A percentile compares a stretch with the other conserved stretches of the same genome.
Evolutionary conservation across 2,888 invertebrate genomes (phyloP).

Genomic region (Himalopsyche japonica): DNA sequence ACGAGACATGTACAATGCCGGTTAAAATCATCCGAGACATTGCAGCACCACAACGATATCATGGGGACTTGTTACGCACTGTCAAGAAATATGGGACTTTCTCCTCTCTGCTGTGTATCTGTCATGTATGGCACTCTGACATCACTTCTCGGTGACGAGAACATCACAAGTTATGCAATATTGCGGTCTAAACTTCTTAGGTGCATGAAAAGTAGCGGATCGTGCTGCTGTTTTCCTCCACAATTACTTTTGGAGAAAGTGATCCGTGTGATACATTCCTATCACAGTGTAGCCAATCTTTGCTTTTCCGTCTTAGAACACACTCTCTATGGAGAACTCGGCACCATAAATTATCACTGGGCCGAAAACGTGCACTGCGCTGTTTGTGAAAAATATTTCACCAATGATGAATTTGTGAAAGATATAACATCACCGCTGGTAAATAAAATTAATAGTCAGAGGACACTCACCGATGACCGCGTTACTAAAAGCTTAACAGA

Average conservation of each 20-base stretch:
- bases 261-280: slow-evolving; percentile 55
- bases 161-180: slow-evolving; percentile 48
- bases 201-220: slow-evolving; percentile 61
- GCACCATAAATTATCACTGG: slow-evolving; percentile 49
- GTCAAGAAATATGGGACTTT: slow-evolving; percentile 47
- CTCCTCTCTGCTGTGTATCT: slow-evolving; percentile 61
- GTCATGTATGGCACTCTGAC: slow-evolving; percentile 60
- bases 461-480: not conserved
- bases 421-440: not conserved
- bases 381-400: slow-evolving; percentile 48
- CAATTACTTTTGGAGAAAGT: slow-evolving; percentile 56
- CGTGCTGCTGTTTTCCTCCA: slow-evolving; percentile 67
- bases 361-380: slow-evolving; percentile 55
- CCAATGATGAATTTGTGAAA: not conserved
- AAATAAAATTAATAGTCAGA: not conserved
- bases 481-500: not conserved
- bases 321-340: slow-evolving; percentile 63
- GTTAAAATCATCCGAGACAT: slow-evolving; percentile 51
- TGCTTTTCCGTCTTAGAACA: slow-evolving; percentile 62
- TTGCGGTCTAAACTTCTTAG: slow-evolving; percentile 57
- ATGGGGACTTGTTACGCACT: slow-evolving; percentile 57
- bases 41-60: slow-evolving; percentile 64
- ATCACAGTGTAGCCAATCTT: slow-evolving; percentile 49
- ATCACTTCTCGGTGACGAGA: slow-evolving; percentile 54
- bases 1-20: slow-evolving; percentile 59